Base-by-base conservation (phyloP, 2,888 invertebrate genomes). In the Spilarctia lutea region DNA sequence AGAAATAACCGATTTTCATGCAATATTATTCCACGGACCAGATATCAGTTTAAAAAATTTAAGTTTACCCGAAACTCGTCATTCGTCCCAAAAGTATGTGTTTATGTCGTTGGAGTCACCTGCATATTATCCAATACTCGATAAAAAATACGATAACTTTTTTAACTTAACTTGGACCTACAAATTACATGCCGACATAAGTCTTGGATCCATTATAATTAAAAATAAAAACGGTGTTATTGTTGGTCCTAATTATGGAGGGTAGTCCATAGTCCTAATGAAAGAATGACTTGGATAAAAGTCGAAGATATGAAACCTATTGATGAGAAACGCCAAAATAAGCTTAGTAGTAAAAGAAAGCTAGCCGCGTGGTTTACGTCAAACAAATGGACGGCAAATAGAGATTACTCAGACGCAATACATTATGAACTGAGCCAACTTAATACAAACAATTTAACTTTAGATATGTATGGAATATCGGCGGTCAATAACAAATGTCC, bases 131-230 rank as follows among this genome's bases (percentile, higher is more conserved):
- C 89, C 91, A 0, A 73, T 87, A 0, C 91, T 91, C 60, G 78
- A 84, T 11, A 65, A 80, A 8, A 75, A 68, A 24, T 89, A 89
- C 3, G 85, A 94, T 65, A 79, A 81, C 4, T 92, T 85, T 75
- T 94, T 93, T 71, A 94, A 94, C 73, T 93, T 93, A 93, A 93
- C 93, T 0, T 91, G 91, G 89, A 93, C 93, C 0, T 94, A 89
- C 73, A 89, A 77, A 77, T 78, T 93, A 18, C 87, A 91, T 77
- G 93, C 93, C 2, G 92, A 94, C 76, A 83, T 91, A 3, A 81
- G 82, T 7, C 90, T 88, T 86, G 88, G 90, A 3, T 93, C 93
- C 73, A 75, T 93, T 10, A 78, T 80, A 1, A 83, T 93, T 11
- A 87, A 85, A 75, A 86, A 93, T 75, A 80, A 73, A 65, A 75